phyloP scores from a whole-genome alignment of 2,797 vertebrate species.

The Trematomus bernacchii region DNA sequence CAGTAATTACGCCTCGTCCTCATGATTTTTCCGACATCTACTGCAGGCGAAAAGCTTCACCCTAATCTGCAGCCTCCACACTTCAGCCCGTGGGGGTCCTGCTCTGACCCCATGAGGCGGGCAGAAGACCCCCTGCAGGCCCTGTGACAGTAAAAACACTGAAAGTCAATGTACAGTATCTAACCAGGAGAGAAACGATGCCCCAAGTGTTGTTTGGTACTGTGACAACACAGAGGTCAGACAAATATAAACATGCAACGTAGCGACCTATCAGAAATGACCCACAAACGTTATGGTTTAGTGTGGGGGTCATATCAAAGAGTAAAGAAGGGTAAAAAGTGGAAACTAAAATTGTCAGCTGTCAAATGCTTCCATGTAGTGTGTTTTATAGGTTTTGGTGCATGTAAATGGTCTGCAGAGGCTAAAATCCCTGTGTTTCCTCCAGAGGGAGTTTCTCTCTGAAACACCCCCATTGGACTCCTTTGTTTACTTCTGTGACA shows the following conservation, averaged over 20 bases:
- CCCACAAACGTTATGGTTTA: background rate
- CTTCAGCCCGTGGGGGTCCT: slow-evolving; percentile 7
- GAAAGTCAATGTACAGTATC: slow-evolving; percentile 6
- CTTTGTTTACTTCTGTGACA: too few relatives aligned
- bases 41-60: slow-evolving; percentile 24
- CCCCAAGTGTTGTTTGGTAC: slow-evolving; percentile 21
- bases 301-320: background rate
- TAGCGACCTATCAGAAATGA: background rate
- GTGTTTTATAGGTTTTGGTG: too few relatives aligned
- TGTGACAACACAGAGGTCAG: slow-evolving; percentile 29
- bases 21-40: slow-evolving; percentile 46
- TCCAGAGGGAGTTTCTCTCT: too few relatives aligned
- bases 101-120: background rate
- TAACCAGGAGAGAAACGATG: slow-evolving; percentile 23
- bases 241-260: background rate
- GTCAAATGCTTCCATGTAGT: background rate
- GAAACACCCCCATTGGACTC: too few relatives aligned
- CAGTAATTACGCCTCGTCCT: slow-evolving; percentile 40
- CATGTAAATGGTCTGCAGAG: too few relatives aligned
- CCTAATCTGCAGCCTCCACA: slow-evolving; percentile 21
- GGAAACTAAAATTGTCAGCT: background rate
- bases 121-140: slow-evolving; percentile 28
- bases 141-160: slow-evolving; percentile 28
- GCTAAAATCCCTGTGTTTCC: too few relatives aligned
- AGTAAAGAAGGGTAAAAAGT: background rate